phyloP scores from a whole-genome alignment of 2,113 vertebrate species.

The Otolemur garnettii region DNA sequence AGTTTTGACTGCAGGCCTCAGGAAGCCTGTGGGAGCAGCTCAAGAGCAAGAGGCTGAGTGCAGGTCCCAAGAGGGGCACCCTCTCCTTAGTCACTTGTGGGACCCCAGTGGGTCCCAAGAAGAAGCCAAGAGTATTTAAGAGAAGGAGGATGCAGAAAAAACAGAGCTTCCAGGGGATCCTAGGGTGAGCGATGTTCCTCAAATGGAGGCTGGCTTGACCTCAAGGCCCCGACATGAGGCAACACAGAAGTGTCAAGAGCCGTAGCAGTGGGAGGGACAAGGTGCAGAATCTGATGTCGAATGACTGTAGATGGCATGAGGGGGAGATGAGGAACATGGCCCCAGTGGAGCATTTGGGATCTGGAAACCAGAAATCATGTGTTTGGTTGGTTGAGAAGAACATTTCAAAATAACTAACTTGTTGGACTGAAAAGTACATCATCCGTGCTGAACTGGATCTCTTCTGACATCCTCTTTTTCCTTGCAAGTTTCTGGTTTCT shows the following conservation, averaged over 20 bases:
- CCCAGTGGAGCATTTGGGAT: too few species aligned
- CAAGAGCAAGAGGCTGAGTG: background rate
- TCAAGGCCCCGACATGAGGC: background rate
- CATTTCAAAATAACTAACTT: background rate
- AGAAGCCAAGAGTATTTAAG: too few species aligned
- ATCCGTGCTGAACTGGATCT: background rate
- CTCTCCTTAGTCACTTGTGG: background rate
- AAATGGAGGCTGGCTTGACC: background rate
- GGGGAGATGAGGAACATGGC: background rate
- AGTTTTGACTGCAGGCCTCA: background rate
- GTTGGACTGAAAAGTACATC: background rate
- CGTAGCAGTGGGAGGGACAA: too few species aligned
- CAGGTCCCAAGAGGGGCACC: background rate
- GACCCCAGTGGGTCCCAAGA: background rate
- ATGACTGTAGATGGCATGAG: background rate
- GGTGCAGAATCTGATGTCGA: rapidly evolving
- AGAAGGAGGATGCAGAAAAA: background rate
- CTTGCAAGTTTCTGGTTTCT: background rate
- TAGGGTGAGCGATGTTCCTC: rapidly evolving
- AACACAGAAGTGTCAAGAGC: too few species aligned
- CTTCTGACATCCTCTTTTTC: too few species aligned
- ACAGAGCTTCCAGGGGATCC: background rate
- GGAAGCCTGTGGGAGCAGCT: background rate
- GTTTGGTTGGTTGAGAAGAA: background rate
- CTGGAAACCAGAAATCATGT: background rate